phyloP scores from a whole-genome alignment of 2,797 vertebrate genomes.

The Clarias fuscus region DNA sequence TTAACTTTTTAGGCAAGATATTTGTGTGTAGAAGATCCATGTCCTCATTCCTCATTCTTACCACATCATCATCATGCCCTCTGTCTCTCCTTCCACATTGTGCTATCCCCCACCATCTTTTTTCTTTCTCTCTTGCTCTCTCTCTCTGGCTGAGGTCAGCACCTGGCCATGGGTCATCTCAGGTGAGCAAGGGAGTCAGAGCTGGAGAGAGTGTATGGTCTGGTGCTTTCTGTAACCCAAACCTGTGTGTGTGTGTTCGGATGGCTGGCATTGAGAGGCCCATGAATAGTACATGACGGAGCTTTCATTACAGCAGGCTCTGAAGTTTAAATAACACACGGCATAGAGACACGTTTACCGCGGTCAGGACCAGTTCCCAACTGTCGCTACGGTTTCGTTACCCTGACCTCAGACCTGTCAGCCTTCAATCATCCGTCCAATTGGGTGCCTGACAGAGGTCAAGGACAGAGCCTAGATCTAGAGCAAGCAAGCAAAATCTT shows the following conservation, averaged over 20 bases:
- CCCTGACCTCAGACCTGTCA: slow-evolving; percentile 73
- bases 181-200: slow-evolving; percentile 57
- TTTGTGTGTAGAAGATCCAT: background rate
- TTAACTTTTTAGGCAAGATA: no score
- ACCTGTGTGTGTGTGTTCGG: slow-evolving; percentile 46
- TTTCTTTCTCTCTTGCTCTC: background rate
- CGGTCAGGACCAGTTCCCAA: slow-evolving; percentile 76
- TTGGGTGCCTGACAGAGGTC: slow-evolving; percentile 58
- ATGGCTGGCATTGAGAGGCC: slow-evolving; percentile 59
- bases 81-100: background rate
- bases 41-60: slow-evolving; percentile 13
- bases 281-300: slow-evolving; percentile 79
- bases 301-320: slow-evolving; percentile 72
- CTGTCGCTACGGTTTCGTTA: slow-evolving; percentile 70
- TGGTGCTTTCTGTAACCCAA: slow-evolving; percentile 49
- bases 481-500: slow-evolving; percentile 55
- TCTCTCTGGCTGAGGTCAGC: slow-evolving; percentile 38
- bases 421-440: slow-evolving; percentile 68
- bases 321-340: slow-evolving; percentile 76
- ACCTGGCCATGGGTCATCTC: slow-evolving; percentile 48
- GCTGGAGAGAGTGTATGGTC: slow-evolving; percentile 52
- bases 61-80: slow-evolving; percentile 1
- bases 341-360: slow-evolving; percentile 73
- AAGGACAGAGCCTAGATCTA: slow-evolving; percentile 63
- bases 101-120: background rate